Evolutionary conservation across 2,888 invertebrate genomes (phyloP).

Genomic region (Apotomis turbidana): DNA sequence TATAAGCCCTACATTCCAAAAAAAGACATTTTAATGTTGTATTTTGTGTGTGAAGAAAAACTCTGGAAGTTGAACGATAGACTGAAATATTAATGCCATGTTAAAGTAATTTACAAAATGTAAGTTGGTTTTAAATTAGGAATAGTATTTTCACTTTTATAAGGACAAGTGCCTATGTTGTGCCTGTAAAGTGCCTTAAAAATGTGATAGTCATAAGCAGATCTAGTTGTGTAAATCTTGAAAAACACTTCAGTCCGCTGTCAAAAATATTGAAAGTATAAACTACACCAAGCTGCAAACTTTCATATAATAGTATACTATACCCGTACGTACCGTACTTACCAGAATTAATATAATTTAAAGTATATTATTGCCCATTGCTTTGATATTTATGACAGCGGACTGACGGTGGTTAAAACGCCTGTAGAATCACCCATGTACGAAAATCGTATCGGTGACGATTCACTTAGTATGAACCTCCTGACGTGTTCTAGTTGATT

Average conservation of each 20-base stretch:
- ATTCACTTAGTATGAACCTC: no score
- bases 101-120: constrained; percentile 37
- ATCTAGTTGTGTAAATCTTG: constrained; percentile 4
- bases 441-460: no score
- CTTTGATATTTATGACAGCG: no score
- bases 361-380: no score
- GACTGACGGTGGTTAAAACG: no score
- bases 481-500: no score
- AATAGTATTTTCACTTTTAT: constrained; percentile 32
- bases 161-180: constrained; percentile 23
- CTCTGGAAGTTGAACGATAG: constrained; percentile 42
- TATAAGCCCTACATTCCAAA: constrained; percentile 38
- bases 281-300: no score
- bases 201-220: constrained; percentile 3
- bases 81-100: constrained; percentile 41
- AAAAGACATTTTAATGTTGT: constrained; percentile 32
- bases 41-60: constrained; percentile 26
- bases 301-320: no score
- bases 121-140: constrained; percentile 36
- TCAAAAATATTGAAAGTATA: background rate
- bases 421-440: no score
- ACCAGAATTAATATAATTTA: no score
- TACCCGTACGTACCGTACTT: no score
- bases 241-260: background rate
- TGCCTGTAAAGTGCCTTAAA: constrained; percentile 23